Percentiles rank a stretch among this genome's conserved stretches.
phyloP scores from a whole-genome alignment of 2,797 vertebrate genomes.

The Spinibarbus caldwelli region DNA sequence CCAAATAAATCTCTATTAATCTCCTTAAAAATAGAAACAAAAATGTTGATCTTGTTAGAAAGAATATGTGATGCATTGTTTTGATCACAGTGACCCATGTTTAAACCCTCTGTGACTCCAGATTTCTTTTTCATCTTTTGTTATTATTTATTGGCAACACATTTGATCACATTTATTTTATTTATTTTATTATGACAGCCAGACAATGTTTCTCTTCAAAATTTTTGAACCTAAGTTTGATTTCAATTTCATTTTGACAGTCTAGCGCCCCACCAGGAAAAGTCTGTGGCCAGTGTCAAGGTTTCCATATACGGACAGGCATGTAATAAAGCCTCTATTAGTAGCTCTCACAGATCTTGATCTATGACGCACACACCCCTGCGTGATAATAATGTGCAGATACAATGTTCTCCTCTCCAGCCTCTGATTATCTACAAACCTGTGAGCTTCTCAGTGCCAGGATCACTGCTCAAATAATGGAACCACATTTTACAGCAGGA shows the following conservation, averaged over 20 bases:
- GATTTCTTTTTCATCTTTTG: background rate
- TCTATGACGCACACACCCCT: constrained; percentile 49
- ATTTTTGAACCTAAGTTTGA: too few species aligned
- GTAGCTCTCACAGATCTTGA: constrained; percentile 20
- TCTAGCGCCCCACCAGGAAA: constrained; percentile 1
- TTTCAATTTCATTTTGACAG: background rate
- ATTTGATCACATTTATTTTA: background rate
- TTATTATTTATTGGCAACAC: background rate
- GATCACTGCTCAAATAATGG: constrained; percentile 61
- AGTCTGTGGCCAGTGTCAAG: constrained; percentile 40
- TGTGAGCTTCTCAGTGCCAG: constrained; percentile 50
- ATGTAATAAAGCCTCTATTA: constrained; percentile 51
- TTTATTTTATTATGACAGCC: background rate
- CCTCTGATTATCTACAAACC: constrained; percentile 69
- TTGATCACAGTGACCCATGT: background rate
- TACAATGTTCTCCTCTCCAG: constrained; percentile 68
- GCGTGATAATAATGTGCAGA: constrained; percentile 53
- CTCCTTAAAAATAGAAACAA: background rate
- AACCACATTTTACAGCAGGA: constrained; percentile 70
- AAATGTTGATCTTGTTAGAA: background rate
- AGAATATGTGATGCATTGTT: background rate
- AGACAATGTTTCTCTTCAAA: background rate
- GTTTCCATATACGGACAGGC: constrained; percentile 65
- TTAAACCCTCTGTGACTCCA: background rate
- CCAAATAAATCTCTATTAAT: background rate